Evolutionary conservation across 2,888 invertebrate species (phyloP).

Genomic region (Epinotia ramella): DNA sequence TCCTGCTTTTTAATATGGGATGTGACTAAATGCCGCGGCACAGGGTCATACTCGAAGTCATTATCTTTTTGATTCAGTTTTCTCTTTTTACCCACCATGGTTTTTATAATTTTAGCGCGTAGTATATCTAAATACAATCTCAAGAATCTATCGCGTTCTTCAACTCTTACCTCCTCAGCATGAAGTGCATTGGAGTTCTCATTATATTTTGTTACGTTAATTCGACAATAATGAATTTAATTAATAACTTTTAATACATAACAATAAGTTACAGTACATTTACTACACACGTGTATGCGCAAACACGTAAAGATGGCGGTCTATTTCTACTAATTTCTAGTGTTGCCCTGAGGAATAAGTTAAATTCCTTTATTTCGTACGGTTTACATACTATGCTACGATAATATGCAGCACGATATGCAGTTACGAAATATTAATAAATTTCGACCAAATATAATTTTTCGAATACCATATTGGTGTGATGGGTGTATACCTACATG

Average conservation of each 20-base stretch:
- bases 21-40: slow-evolving; percentile 91
- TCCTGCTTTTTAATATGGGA: slow-evolving; percentile 92
- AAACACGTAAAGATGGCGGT: slow-evolving; percentile 27
- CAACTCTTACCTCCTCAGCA: background rate
- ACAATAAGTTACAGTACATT: background rate
- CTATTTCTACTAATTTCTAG: background rate
- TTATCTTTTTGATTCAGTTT: slow-evolving; percentile 83
- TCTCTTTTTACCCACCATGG: slow-evolving; percentile 78
- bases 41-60: slow-evolving; percentile 91
- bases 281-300: slow-evolving; percentile 25
- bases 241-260: background rate
- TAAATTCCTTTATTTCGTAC: background rate
- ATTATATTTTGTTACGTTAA: background rate
- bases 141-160: background rate
- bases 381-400: background rate
- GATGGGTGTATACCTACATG: too few relatives aligned
- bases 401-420: too few relatives aligned
- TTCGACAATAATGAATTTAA: background rate
- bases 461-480: too few relatives aligned
- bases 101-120: slow-evolving; percentile 24
- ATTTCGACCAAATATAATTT: too few relatives aligned
- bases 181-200: background rate
- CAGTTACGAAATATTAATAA: too few relatives aligned
- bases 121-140: background rate
- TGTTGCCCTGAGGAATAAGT: slow-evolving; percentile 11